Conservation (phyloP, 2,797 vertebrate species). For the Bryconaethiops microstoma region DNA sequence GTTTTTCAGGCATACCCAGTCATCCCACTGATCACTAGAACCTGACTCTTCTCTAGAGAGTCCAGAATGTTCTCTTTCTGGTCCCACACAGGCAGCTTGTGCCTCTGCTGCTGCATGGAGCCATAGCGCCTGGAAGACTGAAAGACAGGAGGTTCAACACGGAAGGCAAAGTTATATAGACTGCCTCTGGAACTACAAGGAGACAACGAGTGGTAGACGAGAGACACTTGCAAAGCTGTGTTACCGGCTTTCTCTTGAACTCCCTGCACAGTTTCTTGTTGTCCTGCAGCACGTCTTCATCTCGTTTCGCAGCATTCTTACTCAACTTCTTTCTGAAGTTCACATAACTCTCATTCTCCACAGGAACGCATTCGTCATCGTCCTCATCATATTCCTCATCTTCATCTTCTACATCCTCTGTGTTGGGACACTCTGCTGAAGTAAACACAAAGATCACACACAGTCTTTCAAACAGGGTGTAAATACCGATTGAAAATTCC, state of each 20-base stretch:
- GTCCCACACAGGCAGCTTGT: conserved; percentile 91
- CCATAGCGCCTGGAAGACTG: conserved; percentile 87
- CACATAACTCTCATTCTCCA: conserved; percentile 90
- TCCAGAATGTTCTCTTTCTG: conserved; percentile 86
- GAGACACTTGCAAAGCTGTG: not conserved
- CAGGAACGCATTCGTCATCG: conserved; percentile 71
- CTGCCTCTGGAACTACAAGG: not conserved
- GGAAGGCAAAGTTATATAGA: not conserved
- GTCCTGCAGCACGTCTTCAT: conserved; percentile 79
- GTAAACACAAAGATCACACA: not conserved
- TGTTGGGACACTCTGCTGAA: conserved; percentile 49
- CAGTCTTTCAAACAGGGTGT: conserved; percentile 3
- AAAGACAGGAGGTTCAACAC: not conserved
- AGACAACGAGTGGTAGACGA: not conserved
- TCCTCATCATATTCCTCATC: conserved; percentile 75
- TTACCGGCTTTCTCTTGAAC: conserved; percentile 84
- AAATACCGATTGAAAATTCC: too few relatives aligned
- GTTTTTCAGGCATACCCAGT: conserved; percentile 85
- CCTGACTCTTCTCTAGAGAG: conserved; percentile 82
- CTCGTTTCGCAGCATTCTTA: conserved; percentile 76
- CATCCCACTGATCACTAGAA: conserved; percentile 97
- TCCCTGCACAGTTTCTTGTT: conserved; percentile 87
- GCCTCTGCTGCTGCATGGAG: conserved; percentile 89
- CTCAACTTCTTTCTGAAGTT: conserved; percentile 87
- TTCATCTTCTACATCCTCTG: conserved; percentile 72